phyloP scores from a whole-genome alignment of 2,113 vertebrate species.

The Phaethon lepturus region DNA sequence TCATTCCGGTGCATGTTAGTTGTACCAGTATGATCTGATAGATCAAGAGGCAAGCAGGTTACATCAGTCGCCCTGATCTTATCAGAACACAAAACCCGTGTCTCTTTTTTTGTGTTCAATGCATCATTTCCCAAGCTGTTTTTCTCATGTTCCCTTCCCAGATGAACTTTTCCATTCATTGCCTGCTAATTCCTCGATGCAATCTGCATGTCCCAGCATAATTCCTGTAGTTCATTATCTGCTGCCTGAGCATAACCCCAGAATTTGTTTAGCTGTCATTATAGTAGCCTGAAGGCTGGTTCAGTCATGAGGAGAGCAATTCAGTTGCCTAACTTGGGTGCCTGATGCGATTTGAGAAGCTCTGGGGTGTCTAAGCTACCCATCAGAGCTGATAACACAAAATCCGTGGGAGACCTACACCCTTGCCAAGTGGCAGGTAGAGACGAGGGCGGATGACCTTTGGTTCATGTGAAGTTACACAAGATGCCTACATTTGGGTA shows the following conservation, averaged over 20 bases:
- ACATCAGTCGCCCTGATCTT: slow-evolving; percentile 17
- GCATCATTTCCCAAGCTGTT: background rate
- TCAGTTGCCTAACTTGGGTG: background rate
- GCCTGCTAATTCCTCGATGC: background rate
- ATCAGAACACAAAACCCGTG: background rate
- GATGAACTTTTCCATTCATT: background rate
- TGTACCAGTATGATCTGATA: slow-evolving; percentile 44
- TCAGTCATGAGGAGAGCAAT: background rate
- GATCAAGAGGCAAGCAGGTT: slow-evolving; percentile 1
- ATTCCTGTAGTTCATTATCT: background rate
- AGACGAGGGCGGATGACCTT: background rate
- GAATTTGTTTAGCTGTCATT: background rate
- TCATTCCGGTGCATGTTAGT: background rate
- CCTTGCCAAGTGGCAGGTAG: background rate
- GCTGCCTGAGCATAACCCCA: background rate
- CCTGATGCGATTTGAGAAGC: background rate
- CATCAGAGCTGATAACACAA: background rate
- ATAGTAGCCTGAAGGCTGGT: background rate
- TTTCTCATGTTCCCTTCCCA: background rate
- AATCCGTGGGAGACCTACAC: background rate
- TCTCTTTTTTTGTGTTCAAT: background rate
- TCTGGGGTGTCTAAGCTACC: background rate
- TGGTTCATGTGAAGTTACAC: background rate
- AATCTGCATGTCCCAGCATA: background rate
- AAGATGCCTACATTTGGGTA: background rate